Percentiles rank a stretch among this genome's conserved stretches.
These are phyloP conservation scores for Ciconia boyciana DNA, from an alignment of 2,113 vertebrate species.

Conservation along the genomic window DNA sequence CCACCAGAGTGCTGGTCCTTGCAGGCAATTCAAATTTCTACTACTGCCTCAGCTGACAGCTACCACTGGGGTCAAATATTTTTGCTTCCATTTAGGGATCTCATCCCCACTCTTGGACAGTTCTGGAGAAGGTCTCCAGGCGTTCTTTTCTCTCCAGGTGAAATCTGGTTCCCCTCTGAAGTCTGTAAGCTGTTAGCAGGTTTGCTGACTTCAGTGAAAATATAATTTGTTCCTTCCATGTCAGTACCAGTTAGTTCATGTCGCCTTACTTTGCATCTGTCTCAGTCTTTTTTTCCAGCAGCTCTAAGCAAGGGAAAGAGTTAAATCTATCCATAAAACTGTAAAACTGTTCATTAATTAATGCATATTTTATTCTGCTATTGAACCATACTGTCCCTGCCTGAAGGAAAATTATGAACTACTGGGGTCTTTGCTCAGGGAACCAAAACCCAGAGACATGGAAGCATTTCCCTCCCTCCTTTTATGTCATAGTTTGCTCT, in stretches of 20 bases:
- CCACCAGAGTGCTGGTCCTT: neutral
- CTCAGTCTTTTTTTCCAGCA: neutral
- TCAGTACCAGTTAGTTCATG: neutral
- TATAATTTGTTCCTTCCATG: neutral
- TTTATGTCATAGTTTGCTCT: neutral
- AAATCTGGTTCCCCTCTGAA: neutral
- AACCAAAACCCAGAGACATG: neutral
- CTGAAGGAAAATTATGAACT: slow-evolving; percentile 28
- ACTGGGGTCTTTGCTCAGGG: neutral
- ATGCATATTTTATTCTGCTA: slow-evolving; percentile 4
- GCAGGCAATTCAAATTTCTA: neutral
- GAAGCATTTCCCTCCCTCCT: neutral
- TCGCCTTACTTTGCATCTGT: neutral
- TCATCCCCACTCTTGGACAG: neutral
- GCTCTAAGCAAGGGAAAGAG: neutral
- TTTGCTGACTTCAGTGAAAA: neutral
- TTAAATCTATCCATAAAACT: slow-evolving; percentile 29
- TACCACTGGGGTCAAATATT: neutral
- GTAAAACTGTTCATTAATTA: slow-evolving; percentile 47
- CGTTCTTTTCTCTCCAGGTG: neutral
- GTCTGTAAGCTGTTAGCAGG: neutral
- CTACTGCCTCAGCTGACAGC: neutral
- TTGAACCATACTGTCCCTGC: neutral
- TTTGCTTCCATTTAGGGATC: neutral
- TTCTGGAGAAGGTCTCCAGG: neutral